Conservation (phyloP, 2,888 invertebrate species). For the Drosophila siamana region DNA sequence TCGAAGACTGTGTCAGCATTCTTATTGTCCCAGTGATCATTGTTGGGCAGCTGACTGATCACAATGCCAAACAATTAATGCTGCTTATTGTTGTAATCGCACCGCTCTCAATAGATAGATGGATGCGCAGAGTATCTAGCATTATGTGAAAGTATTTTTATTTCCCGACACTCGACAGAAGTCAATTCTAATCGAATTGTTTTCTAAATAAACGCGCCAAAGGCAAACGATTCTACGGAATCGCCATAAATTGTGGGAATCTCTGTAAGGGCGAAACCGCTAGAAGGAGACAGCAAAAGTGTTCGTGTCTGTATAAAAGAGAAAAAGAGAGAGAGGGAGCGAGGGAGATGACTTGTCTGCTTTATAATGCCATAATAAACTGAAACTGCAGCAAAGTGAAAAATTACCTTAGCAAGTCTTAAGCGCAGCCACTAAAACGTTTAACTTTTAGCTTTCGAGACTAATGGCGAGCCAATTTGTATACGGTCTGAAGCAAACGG, state of each 20-base stretch:
- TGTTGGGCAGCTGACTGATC: constrained; percentile 53
- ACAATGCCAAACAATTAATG: constrained; percentile 81
- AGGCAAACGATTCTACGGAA: constrained; percentile 59
- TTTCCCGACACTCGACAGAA: constrained; percentile 77
- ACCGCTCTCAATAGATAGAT: constrained; percentile 44
- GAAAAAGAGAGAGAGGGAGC: background rate
- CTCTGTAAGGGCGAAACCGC: constrained; percentile 18
- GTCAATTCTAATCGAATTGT: constrained; percentile 84
- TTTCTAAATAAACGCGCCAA: constrained; percentile 69
- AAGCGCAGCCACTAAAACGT: constrained; percentile 80
- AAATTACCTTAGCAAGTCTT: constrained; percentile 73
- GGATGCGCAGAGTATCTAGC: constrained; percentile 1
- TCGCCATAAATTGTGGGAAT: constrained; percentile 73
- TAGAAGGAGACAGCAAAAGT: background rate
- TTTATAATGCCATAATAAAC: constrained; percentile 71
- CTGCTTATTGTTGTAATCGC: constrained; percentile 67
- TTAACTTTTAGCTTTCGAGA: constrained; percentile 72
- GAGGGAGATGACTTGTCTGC: constrained; percentile 13
- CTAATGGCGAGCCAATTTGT: constrained; percentile 78
- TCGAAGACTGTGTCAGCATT: constrained; percentile 45
- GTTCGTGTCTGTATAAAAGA: background rate
- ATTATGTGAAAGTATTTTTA: constrained; percentile 68
- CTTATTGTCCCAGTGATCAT: constrained; percentile 59
- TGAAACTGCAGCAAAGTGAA: constrained; percentile 73
- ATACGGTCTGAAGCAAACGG: constrained; percentile 46